Evolutionary conservation across 2,113 vertebrate species (phyloP).

Genomic region (Phrynocephalus versicolor): DNA sequence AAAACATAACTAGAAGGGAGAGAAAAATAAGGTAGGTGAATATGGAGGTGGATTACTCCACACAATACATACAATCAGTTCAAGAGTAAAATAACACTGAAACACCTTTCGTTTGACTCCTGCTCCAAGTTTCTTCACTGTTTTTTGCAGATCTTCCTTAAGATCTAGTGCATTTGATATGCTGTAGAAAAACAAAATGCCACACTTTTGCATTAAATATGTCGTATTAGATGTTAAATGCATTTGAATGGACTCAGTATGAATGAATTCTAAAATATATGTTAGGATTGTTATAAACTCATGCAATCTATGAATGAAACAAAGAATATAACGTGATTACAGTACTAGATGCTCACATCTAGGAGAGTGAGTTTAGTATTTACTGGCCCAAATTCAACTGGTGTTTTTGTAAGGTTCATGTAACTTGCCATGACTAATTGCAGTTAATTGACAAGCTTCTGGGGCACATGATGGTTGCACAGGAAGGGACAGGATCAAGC

Average conservation of each 20-base stretch:
- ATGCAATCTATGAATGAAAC: neutral
- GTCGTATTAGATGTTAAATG: too few species aligned
- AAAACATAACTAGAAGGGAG: constrained; percentile 87
- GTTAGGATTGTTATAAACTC: neutral
- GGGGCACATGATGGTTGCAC: too few species aligned
- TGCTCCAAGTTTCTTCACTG: constrained; percentile 83
- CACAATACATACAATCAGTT: neutral
- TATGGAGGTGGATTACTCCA: neutral
- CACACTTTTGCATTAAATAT: neutral
- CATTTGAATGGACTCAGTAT: neutral
- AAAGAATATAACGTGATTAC: neutral
- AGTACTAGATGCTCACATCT: too few species aligned
- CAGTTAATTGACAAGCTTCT: too few species aligned
- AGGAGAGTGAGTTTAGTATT: too few species aligned
- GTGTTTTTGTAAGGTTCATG: too few species aligned
- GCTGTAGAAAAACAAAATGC: constrained; percentile 68
- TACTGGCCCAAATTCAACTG: too few species aligned
- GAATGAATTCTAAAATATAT: neutral
- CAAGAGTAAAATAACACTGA: neutral
- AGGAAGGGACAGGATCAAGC: too few species aligned
- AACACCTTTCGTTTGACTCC: constrained; percentile 94
- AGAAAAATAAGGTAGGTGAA: neutral
- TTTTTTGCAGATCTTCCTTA: constrained; percentile 89
- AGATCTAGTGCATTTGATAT: constrained; percentile 89
- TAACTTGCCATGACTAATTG: too few species aligned